These are phyloP conservation scores for Phalangium opilio DNA, from an alignment of 2,888 invertebrate species.

Conservation along the genomic window DNA sequence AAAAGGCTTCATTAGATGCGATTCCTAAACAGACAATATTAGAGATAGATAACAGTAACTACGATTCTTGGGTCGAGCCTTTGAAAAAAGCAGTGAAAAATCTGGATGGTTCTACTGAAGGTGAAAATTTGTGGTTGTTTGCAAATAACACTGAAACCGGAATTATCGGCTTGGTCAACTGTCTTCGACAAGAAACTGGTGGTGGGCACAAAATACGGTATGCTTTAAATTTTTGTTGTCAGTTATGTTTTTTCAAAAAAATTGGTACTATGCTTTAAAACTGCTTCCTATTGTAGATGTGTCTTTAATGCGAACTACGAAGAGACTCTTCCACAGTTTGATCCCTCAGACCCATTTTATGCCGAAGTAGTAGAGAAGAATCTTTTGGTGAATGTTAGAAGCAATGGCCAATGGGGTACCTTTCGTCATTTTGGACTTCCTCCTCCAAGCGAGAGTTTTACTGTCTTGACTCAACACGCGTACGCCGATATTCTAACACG, in stretches of 20 bases:
- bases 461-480: conserved; percentile 56
- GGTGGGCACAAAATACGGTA: conserved; percentile 63
- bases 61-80: conserved; percentile 54
- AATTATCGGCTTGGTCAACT: conserved; percentile 73
- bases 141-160: conserved; percentile 55
- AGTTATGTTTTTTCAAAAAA: too few species aligned
- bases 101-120: conserved; percentile 38
- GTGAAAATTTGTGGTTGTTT: conserved; percentile 41
- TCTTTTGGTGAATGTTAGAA: conserved; percentile 62
- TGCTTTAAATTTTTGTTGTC: conserved; percentile 6
- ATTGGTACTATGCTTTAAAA: too few species aligned
- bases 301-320: too few species aligned
- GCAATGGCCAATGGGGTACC: conserved; percentile 35
- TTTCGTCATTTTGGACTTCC: conserved; percentile 28
- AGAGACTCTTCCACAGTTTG: conserved; percentile 23
- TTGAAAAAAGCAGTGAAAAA: conserved; percentile 58
- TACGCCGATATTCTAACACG: conserved; percentile 86
- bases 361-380: conserved; percentile 41
- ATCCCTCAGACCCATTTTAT: conserved; percentile 15
- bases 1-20: conserved; percentile 16
- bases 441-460: too few species aligned
- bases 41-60: conserved; percentile 12
- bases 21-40: conserved; percentile 14
- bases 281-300: too few species aligned
- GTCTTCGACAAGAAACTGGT: conserved; percentile 73